Percentiles rank a stretch among this genome's conserved stretches.
Evolutionary conservation across 2,113 vertebrate genomes (phyloP).

Genomic region (Silurus glanis): DNA sequence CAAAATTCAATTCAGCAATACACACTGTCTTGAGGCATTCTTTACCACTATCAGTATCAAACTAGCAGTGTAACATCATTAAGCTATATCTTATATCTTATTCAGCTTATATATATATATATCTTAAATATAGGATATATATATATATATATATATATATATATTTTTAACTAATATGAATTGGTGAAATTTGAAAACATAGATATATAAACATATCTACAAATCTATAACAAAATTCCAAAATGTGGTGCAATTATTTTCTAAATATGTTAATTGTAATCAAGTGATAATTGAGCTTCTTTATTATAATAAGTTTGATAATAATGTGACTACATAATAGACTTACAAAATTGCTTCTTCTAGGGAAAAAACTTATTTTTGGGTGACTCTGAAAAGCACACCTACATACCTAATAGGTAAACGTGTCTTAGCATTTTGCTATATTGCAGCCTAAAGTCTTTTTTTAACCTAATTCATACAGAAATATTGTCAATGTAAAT

Average conservation of each 20-base stretch:
- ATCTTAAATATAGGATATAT: background rate
- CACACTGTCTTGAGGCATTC: background rate
- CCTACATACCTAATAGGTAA: background rate
- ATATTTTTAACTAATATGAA: background rate
- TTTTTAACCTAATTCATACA: background rate
- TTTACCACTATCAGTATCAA: background rate
- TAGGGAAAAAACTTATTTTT: no score
- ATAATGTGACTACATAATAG: background rate
- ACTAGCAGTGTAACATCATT: background rate
- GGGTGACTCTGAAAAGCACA: background rate
- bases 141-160: background rate
- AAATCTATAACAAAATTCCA: background rate
- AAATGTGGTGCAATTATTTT: background rate
- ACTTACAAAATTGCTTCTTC: background rate
- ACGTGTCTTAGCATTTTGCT: background rate
- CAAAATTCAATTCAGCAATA: background rate
- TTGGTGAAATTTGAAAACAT: background rate
- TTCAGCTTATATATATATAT: background rate
- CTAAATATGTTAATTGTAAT: background rate
- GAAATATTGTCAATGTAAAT: background rate
- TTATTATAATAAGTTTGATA: background rate
- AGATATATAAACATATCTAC: no score
- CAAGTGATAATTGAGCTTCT: background rate
- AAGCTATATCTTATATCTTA: no score
- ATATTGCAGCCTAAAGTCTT: no score